phyloP scores from a whole-genome alignment of 2,113 vertebrate species.

The Periophthalmodon schlosseri region DNA sequence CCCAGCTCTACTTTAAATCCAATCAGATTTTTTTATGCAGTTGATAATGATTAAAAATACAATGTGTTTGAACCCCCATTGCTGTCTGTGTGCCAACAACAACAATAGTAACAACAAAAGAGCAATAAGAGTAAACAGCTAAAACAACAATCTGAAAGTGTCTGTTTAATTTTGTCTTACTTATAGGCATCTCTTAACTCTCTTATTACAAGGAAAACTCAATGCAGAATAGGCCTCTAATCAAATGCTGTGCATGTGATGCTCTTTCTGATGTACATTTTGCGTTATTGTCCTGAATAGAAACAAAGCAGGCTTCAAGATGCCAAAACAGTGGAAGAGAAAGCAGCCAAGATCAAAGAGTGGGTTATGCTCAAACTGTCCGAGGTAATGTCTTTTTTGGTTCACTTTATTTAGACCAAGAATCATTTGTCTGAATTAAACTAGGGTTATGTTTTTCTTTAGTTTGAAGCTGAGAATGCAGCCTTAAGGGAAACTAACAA shows the following conservation, averaged over 20 bases:
- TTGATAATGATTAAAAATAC: no score
- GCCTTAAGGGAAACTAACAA: constrained; percentile 88
- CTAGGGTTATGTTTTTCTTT: constrained; percentile 17
- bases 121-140: no score
- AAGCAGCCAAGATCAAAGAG: constrained; percentile 98
- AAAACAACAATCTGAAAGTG: no score
- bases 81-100: no score
- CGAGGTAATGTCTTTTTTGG: constrained; percentile 81
- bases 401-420: not conserved
- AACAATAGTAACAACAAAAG: no score
- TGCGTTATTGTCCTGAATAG: constrained; percentile 62
- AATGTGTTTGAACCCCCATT: no score
- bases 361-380: constrained; percentile 95
- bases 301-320: constrained; percentile 92
- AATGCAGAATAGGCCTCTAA: not conserved
- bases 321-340: constrained; percentile 96
- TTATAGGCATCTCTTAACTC: no score
- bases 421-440: not conserved
- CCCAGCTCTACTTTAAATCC: no score
- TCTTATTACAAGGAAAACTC: no score
- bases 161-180: no score
- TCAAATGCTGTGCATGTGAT: no score
- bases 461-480: constrained; percentile 94
- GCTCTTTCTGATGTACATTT: not conserved
- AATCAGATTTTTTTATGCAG: no score